Evolutionary conservation across 2,888 invertebrate genomes (phyloP).

Genomic region (Pemphredon lugubris): DNA sequence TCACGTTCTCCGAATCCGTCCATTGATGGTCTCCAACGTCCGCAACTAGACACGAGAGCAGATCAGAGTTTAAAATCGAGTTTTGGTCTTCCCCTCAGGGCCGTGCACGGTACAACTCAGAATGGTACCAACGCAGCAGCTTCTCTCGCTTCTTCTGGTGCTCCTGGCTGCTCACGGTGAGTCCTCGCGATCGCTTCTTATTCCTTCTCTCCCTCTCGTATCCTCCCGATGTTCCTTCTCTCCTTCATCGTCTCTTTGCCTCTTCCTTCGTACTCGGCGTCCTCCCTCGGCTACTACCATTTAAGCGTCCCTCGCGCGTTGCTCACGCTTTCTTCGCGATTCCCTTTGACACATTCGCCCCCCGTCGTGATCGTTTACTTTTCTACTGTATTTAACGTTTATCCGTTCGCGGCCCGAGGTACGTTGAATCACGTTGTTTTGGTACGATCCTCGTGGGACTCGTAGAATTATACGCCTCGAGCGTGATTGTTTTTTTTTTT

Average conservation of each 20-base stretch:
- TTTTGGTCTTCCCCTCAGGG: slow-evolving; percentile 44
- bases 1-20: slow-evolving; percentile 33
- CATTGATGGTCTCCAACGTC: slow-evolving; percentile 58
- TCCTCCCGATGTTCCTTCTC: not conserved
- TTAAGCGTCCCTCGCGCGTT: not conserved
- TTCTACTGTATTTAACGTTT: not conserved
- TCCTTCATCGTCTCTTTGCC: too few relatives aligned
- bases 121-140: slow-evolving; percentile 72
- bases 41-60: not conserved
- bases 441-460: too few relatives aligned
- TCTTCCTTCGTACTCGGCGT: too few relatives aligned
- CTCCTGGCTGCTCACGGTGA: slow-evolving; percentile 75
- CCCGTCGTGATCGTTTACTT: not conserved
- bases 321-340: not conserved
- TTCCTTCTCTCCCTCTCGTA: not conserved
- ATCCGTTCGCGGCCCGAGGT: not conserved
- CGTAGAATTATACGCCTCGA: too few relatives aligned
- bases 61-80: slow-evolving; percentile 51
- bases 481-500: too few relatives aligned
- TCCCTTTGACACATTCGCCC: not conserved
- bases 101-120: slow-evolving; percentile 54
- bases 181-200: slow-evolving; percentile 49
- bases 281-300: not conserved
- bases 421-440: too few relatives aligned
- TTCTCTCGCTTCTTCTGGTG: slow-evolving; percentile 72